Conservation (phyloP, 2,888 invertebrate genomes). For the Aporophyla nigra region DNA sequence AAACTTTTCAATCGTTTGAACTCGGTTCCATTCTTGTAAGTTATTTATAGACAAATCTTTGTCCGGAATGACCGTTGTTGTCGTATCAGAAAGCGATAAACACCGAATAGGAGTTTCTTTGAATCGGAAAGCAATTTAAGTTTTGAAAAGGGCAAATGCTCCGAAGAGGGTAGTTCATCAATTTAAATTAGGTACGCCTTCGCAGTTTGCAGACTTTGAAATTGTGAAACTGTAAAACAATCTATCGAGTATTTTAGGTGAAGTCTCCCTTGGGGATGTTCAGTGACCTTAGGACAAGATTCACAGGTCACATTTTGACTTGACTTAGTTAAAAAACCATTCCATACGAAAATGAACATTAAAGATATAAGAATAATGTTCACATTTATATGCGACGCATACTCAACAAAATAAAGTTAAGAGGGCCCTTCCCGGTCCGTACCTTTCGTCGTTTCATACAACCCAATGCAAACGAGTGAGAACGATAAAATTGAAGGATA, state of each 20-base stretch:
- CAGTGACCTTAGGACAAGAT: not conserved
- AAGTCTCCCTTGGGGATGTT: not conserved
- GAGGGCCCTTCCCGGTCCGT: too few species aligned
- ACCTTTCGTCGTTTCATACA: too few species aligned
- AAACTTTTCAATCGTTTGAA: slow-evolving; percentile 43
- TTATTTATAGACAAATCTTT: slow-evolving; percentile 45
- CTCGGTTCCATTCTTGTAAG: slow-evolving; percentile 22
- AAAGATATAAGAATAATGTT: too few species aligned
- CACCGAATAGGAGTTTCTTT: slow-evolving; percentile 28
- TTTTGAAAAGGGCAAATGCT: slow-evolving; percentile 34
- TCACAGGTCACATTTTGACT: not conserved
- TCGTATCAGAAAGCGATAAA: slow-evolving; percentile 45
- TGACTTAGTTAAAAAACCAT: not conserved
- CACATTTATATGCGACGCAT: not conserved
- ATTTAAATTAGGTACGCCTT: slow-evolving; percentile 46
- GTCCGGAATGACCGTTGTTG: slow-evolving; percentile 29
- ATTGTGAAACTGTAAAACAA: not conserved
- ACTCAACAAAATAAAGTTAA: not conserved
- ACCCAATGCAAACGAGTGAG: too few species aligned
- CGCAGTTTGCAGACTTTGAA: slow-evolving; percentile 30
- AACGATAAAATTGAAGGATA: too few species aligned
- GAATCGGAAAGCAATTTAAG: slow-evolving; percentile 47
- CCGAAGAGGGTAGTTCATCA: slow-evolving; percentile 23
- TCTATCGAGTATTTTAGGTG: not conserved
- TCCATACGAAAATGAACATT: not conserved